Conservation (phyloP, 2,888 invertebrate species). For the Polydrusus tereticollis region DNA sequence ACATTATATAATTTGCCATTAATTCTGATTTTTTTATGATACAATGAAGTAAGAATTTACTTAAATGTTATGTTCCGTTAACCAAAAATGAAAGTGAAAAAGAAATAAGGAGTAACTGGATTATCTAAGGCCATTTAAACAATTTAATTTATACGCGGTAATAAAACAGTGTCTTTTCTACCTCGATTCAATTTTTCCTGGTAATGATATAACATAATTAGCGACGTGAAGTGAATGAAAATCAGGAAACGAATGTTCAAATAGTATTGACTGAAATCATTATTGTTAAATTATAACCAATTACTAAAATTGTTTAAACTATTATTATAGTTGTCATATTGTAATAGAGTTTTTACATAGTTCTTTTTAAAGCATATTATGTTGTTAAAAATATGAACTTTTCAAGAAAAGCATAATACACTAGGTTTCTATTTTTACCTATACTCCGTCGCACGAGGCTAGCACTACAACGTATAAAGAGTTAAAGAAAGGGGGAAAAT, state of each 20-base stretch:
- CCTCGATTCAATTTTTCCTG: constrained; percentile 1
- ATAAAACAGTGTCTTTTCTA: not conserved
- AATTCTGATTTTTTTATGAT: not conserved
- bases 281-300: not conserved
- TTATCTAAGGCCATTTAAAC: constrained; percentile 11
- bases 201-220: constrained; percentile 3
- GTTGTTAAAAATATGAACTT: no score
- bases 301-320: constrained; percentile 2
- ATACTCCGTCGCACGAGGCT: no score
- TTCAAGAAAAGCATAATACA: no score
- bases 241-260: constrained; percentile 7
- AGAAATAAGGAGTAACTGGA: not conserved
- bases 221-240: not conserved
- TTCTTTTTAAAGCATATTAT: not conserved
- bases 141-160: constrained; percentile 2
- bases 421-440: no score
- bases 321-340: not conserved
- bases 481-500: no score
- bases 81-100: constrained; percentile 12
- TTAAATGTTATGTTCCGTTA: not conserved
- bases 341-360: not conserved
- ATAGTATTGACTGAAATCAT: not conserved
- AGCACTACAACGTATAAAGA: no score
- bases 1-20: not conserved
- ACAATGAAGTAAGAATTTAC: not conserved